A percentile compares a stretch with the other conserved stretches of the same genome.
phyloP scores from a whole-genome alignment of 2,888 invertebrate species.

The Gisinianus flammeolus region DNA sequence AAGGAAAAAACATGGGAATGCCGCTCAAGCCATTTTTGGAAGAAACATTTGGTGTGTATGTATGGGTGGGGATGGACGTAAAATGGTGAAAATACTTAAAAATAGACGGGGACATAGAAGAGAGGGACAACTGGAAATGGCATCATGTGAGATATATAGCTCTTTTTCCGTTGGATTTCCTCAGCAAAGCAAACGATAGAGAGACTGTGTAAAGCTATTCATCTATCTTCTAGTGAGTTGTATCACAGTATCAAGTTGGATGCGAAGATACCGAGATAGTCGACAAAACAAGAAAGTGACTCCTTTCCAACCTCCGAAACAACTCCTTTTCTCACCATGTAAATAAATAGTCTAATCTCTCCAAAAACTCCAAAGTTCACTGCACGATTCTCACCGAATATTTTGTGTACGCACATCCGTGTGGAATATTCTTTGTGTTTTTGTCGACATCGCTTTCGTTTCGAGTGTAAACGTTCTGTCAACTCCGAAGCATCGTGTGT shows the following conservation, averaged over 20 bases:
- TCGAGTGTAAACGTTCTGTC: neutral
- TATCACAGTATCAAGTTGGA: neutral
- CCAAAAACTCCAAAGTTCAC: neutral
- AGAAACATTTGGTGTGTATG: constrained; percentile 12
- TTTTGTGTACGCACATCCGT: neutral
- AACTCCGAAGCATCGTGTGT: no score
- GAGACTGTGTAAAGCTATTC: neutral
- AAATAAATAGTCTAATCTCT: constrained; percentile 5
- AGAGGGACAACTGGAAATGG: neutral
- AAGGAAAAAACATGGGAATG: neutral
- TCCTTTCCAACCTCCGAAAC: constrained; percentile 9
- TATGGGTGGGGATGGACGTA: neutral
- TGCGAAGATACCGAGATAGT: neutral
- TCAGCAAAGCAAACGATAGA: neutral
- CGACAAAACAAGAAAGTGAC: neutral
- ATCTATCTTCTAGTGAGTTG: neutral
- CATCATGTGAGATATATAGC: neutral
- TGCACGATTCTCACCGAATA: neutral
- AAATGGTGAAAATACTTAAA: constrained; percentile 11
- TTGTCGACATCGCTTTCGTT: no score
- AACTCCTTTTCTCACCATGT: neutral
- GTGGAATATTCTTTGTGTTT: neutral
- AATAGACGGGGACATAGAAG: neutral
- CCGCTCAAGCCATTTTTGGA: constrained; percentile 8
- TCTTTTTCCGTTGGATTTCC: neutral